These are phyloP conservation scores for Centropus unirufus DNA, from an alignment of 2,113 vertebrate genomes.

Conservation along the genomic window DNA sequence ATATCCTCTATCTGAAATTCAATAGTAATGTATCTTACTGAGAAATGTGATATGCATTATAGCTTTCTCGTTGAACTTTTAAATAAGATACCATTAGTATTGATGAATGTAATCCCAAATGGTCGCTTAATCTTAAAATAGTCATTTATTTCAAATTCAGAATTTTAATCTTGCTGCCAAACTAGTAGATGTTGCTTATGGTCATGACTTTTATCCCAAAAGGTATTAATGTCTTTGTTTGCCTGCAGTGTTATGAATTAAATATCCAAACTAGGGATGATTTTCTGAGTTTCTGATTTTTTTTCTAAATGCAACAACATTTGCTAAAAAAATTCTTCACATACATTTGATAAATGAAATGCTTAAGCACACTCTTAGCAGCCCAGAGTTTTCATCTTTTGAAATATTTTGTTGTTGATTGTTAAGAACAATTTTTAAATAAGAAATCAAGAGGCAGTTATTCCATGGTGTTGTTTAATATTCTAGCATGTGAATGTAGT, in stretches of 20 bases:
- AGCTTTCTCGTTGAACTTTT: conserved; percentile 54
- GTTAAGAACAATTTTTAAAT: background rate
- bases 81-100: conserved; percentile 58
- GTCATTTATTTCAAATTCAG: conserved; percentile 40
- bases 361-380: background rate
- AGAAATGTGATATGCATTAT: conserved; percentile 36
- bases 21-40: conserved; percentile 26
- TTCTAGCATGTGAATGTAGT: background rate
- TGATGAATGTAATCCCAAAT: conserved; percentile 54
- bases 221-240: conserved; percentile 5
- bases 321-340: background rate
- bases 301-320: background rate
- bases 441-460: background rate
- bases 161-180: conserved; percentile 11
- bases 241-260: background rate
- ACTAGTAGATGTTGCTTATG: background rate
- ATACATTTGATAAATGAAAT: background rate
- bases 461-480: background rate
- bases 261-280: background rate
- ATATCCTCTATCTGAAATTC: conserved; percentile 17
- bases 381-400: background rate
- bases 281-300: background rate
- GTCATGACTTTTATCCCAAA: background rate
- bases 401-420: background rate
- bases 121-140: conserved; percentile 50